Base-by-base conservation (phyloP, 2,113 vertebrate genomes). In the Otis tarda region DNA sequence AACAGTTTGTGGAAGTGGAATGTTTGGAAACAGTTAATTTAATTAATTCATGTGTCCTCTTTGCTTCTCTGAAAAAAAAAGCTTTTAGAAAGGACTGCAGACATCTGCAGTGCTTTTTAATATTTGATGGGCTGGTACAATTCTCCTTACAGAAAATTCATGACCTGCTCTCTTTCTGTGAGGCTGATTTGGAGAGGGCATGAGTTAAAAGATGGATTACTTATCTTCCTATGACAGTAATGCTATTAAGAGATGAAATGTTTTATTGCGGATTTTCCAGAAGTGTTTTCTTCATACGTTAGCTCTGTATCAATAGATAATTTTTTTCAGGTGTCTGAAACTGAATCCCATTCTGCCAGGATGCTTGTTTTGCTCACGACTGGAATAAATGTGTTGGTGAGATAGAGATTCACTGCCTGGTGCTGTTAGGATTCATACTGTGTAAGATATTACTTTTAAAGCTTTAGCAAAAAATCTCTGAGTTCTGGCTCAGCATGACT, bases 91-190 rank as follows among this genome's bases (percentile, higher is more conserved):
- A 87, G 70, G 91, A 93, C 96, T 95, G 94, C 95, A 97, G 96
- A 95, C 91, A 95, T 95, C 95, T 96, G 95, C 96, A 97, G 95
- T 95, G 95, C 94, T 91, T 89, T 85, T 97, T 89, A 97, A 96
- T 97, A 97, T 95, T 97, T 97, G 91, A 96, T 95, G 81, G 84
- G 70, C 89, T 93, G 60, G 53, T 95, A 79, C 74, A 79, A 28
- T 82, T 95, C 90, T 86, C 70, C 49, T 49, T 82, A 87, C 87
- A 87, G 93, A 87, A 91, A 93, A 94, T 82, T 95, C 93, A 73
- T 82, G 87, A 64, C 91, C 89, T 94, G 69, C 77, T 93, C 91
- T 83, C 39, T 95, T 94, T 95, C 77, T 94, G 59, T 17, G 93
- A 84, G 53, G n/a, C 89, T 86, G 52, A 22, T 56, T 49, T 13